These are phyloP conservation scores for Danio kyathit DNA, from an alignment of 2,797 vertebrate species.

Conservation along the genomic window DNA sequence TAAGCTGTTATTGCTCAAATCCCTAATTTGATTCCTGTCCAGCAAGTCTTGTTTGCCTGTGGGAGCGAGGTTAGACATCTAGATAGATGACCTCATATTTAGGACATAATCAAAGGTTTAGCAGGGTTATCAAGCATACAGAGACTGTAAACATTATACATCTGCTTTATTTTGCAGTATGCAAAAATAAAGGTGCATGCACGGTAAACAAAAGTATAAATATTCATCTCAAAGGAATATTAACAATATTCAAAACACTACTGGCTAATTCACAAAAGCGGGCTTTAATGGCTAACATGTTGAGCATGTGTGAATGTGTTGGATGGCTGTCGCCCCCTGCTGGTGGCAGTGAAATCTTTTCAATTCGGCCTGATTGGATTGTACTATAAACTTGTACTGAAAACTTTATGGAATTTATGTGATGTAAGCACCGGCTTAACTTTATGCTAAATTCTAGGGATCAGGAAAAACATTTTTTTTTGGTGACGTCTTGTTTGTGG, in stretches of 20 bases:
- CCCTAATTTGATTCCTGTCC: slow-evolving; percentile 43
- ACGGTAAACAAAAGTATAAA: slow-evolving; percentile 72
- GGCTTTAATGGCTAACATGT: background rate
- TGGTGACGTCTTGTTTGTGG: too few species aligned
- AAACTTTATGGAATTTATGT: background rate
- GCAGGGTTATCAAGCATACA: background rate
- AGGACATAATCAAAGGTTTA: background rate
- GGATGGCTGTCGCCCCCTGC: slow-evolving; percentile 45
- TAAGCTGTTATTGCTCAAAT: slow-evolving; percentile 39
- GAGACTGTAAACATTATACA: slow-evolving; percentile 22
- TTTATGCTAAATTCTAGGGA: background rate
- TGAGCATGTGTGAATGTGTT: slow-evolving; percentile 6
- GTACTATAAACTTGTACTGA: too few species aligned
- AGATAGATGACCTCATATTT: background rate
- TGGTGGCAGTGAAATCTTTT: slow-evolving; percentile 13
- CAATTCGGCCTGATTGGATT: background rate
- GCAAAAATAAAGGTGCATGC: slow-evolving; percentile 79
- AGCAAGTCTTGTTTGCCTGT: slow-evolving; percentile 23
- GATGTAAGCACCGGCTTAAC: background rate
- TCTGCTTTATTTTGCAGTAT: slow-evolving; percentile 68
- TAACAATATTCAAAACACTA: slow-evolving; percentile 21
- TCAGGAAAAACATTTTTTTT: background rate
- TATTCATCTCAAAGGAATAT: slow-evolving; percentile 51
- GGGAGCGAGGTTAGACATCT: background rate
- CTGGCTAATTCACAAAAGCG: slow-evolving; percentile 14